A percentile compares a stretch with the other conserved stretches of the same genome.
Evolutionary conservation across 2,113 vertebrate genomes (phyloP).

Genomic region (human): GRCh38 chr3:166712501-166713000

Average conservation of each 20-base stretch:
- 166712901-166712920: neutral
- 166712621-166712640: neutral
- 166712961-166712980: neutral
- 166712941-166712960: neutral
- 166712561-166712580: neutral
- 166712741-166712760: neutral
- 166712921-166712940: neutral
- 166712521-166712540: neutral
- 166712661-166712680: neutral
- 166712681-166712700: neutral
- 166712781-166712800: neutral
- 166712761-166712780: neutral
- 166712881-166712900: neutral
- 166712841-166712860: neutral
- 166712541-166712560: neutral
- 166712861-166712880: neutral
- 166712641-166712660: neutral
- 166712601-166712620: neutral
- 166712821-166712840: neutral
- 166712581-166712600: neutral
- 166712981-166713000: neutral
- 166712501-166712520: neutral
- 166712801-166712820: neutral
- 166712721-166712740: neutral
- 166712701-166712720: neutral